Conservation (phyloP, 2,113 vertebrate species). For the Ammospiza caudacuta region DNA sequence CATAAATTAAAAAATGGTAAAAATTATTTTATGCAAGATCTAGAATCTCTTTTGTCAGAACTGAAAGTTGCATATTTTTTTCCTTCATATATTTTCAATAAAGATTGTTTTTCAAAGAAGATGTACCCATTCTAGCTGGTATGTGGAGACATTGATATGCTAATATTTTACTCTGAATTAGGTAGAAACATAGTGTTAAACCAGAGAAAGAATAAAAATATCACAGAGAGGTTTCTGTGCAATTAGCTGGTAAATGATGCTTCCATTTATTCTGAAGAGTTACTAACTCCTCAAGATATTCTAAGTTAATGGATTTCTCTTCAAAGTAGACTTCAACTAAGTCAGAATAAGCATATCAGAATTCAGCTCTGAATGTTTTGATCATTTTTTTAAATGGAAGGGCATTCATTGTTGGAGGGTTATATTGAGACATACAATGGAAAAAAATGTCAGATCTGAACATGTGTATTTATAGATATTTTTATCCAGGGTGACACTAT, state of each 20-base stretch:
- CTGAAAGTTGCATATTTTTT: not conserved
- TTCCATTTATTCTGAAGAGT: not conserved
- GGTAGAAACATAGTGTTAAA: not conserved
- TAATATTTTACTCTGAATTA: not conserved
- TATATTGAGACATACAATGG: not conserved
- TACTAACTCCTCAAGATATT: not conserved
- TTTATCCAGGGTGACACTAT: constrained; percentile 36
- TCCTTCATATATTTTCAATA: not conserved
- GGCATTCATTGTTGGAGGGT: constrained; percentile 16
- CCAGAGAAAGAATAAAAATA: not conserved
- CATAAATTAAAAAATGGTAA: not conserved
- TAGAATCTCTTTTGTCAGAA: not conserved
- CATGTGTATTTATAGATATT: constrained; percentile 5
- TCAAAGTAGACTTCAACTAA: not conserved
- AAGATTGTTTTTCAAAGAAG: not conserved
- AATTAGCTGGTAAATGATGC: not conserved
- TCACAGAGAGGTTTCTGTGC: not conserved
- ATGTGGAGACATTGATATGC: not conserved
- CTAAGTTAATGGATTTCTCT: not conserved
- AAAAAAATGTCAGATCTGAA: constrained; percentile 47
- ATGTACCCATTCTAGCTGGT: not conserved
- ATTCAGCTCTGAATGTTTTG: not conserved
- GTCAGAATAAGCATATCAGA: not conserved
- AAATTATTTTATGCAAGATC: not conserved
- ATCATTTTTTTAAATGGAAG: constrained; percentile 22